These are phyloP conservation scores for Corticium candelabrum DNA, from an alignment of 37 sponge, comb jelly and placozoan species.

Conservation along the genomic window DNA sequence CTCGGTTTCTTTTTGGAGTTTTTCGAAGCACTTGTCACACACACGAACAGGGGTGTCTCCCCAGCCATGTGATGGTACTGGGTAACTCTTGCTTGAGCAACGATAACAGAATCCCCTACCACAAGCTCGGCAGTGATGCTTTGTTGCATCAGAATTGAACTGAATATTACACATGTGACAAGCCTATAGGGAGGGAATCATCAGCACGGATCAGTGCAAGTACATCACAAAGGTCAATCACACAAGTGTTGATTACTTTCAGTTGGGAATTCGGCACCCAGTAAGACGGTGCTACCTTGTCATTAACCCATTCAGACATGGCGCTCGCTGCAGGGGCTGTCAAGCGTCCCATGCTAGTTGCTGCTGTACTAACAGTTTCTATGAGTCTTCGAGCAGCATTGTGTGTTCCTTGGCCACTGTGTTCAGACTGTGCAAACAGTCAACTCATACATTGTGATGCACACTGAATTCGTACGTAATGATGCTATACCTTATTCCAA, in stretches of 20 bases:
- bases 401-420: conserved; percentile 27
- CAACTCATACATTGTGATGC: conserved; percentile 6
- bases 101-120: conserved; percentile 81
- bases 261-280: conserved; percentile 77
- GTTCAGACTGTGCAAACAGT: conserved; percentile 6
- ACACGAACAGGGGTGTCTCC: conserved; percentile 71
- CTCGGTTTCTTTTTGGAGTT: neutral
- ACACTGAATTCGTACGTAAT: neutral
- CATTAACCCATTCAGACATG: conserved; percentile 68
- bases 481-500: conserved; percentile 65
- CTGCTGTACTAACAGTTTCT: conserved; percentile 52
- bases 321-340: conserved; percentile 35
- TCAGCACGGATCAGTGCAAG: neutral
- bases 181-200: conserved; percentile 19
- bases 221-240: too few relatives aligned
- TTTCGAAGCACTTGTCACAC: conserved; percentile 61
- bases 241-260: conserved; percentile 14
- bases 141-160: conserved; percentile 48
- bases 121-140: conserved; percentile 94
- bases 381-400: conserved; percentile 46
- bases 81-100: conserved; percentile 53
- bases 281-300: conserved; percentile 73
- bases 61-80: conserved; percentile 95
- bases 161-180: conserved; percentile 53
- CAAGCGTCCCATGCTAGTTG: conserved; percentile 23